These are phyloP conservation scores for Nipponia nippon DNA, from an alignment of 2,113 vertebrate genomes.

Conservation along the genomic window DNA sequence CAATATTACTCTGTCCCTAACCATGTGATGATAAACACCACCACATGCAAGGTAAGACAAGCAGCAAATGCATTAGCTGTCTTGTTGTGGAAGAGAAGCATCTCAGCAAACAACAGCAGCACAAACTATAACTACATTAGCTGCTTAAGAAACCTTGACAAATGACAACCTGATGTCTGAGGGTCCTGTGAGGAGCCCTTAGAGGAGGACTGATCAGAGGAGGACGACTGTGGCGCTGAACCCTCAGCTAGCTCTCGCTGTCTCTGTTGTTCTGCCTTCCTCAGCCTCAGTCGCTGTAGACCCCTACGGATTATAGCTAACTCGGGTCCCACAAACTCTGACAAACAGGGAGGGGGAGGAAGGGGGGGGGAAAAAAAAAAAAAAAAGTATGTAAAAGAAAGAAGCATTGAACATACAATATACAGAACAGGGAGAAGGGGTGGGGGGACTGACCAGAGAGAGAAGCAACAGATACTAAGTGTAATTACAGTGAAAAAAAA, in stretches of 20 bases:
- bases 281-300: constrained; percentile 91
- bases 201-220: constrained; percentile 71
- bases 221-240: constrained; percentile 70
- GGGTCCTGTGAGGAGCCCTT: constrained; percentile 74
- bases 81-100: constrained; percentile 51
- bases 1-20: background rate
- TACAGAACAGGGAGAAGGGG: background rate
- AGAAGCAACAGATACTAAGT: background rate
- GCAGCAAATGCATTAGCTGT: constrained; percentile 54
- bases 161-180: constrained; percentile 82
- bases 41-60: constrained; percentile 37
- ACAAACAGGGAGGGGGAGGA: constrained; percentile 48
- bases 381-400: constrained; percentile 26
- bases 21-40: constrained; percentile 39
- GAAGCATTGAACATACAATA: constrained; percentile 20
- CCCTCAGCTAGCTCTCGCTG: constrained; percentile 80
- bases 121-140: constrained; percentile 55
- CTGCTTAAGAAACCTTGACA: constrained; percentile 66
- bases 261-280: constrained; percentile 91
- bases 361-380: background rate
- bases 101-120: constrained; percentile 63
- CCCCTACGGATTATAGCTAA: constrained; percentile 99
- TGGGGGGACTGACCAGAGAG: background rate
- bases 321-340: constrained; percentile 89
- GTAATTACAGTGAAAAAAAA: background rate